A percentile compares a stretch with the other conserved stretches of the same genome.
These are phyloP conservation scores for Choristoneura rosaceana DNA, from an alignment of 2,888 invertebrate species.

Conservation along the genomic window DNA sequence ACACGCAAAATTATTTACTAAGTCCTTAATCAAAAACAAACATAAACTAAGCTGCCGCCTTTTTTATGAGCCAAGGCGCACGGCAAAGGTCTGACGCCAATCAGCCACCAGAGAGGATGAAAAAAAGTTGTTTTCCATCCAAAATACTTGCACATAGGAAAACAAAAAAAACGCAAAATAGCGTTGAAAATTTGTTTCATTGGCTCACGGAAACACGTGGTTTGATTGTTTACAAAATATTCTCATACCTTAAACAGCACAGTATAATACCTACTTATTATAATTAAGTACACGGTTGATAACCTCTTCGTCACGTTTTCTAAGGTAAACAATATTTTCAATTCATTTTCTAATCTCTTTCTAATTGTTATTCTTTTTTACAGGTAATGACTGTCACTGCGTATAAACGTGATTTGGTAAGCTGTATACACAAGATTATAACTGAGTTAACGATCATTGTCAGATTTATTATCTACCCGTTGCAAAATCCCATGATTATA, in stretches of 20 bases:
- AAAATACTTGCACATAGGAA: too few species aligned
- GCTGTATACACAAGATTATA: neutral
- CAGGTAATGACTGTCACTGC: conserved; percentile 23
- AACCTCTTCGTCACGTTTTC: neutral
- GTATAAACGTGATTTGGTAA: conserved; percentile 13
- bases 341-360: neutral
- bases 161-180: too few species aligned
- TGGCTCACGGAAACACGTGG: neutral
- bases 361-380: conserved; percentile 7
- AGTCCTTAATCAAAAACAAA: too few species aligned
- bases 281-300: neutral
- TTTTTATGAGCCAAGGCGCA: too few species aligned
- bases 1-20: too few species aligned
- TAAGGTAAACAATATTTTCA: neutral
- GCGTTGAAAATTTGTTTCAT: too few species aligned
- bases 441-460: neutral
- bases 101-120: too few species aligned
- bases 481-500: neutral
- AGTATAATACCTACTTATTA: neutral
- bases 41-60: too few species aligned
- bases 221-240: neutral
- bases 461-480: neutral
- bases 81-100: too few species aligned
- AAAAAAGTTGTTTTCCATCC: too few species aligned
- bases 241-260: neutral